Percentiles rank a stretch among this genome's conserved stretches.
These are phyloP conservation scores for Lonchura striata DNA, from an alignment of 2,113 vertebrate genomes.

Conservation along the genomic window DNA sequence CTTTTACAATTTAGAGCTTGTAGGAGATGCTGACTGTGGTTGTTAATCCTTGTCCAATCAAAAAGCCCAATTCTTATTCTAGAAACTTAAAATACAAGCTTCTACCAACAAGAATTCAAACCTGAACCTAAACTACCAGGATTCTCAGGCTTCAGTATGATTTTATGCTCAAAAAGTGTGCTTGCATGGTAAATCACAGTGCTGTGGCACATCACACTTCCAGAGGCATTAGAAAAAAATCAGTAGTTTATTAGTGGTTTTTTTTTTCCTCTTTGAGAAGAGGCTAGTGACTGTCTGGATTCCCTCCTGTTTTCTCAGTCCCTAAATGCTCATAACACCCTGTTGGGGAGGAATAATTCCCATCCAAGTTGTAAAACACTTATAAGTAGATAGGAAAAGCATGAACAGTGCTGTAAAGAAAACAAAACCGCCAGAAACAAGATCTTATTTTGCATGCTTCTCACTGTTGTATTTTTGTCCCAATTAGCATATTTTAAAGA, in stretches of 20 bases:
- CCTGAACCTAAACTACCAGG: neutral
- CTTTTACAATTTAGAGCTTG: neutral
- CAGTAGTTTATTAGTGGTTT: neutral
- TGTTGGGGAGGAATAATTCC: slow-evolving; percentile 33
- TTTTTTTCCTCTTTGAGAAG: neutral
- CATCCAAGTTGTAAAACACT: slow-evolving; percentile 33
- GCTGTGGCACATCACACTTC: neutral
- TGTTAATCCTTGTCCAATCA: neutral
- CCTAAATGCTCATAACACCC: slow-evolving; percentile 17
- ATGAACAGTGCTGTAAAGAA: slow-evolving; percentile 18
- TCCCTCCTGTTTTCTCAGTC: neutral
- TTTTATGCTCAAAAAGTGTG: neutral
- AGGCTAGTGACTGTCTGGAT: neutral
- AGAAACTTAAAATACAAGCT: neutral
- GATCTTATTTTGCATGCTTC: slow-evolving; percentile 48
- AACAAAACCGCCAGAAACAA: slow-evolving; percentile 21
- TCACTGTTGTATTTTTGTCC: slow-evolving; percentile 40
- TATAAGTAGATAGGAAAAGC: slow-evolving; percentile 50
- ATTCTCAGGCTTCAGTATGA: neutral
- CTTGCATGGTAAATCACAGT: neutral
- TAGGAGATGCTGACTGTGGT: neutral
- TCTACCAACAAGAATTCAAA: neutral
- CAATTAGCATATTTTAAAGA: slow-evolving; percentile 72
- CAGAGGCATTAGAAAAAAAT: neutral
- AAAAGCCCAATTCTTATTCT: neutral